phyloP scores from a whole-genome alignment of 1,140 invertebrate species.

The Trichomalopsis sarcophagae region DNA sequence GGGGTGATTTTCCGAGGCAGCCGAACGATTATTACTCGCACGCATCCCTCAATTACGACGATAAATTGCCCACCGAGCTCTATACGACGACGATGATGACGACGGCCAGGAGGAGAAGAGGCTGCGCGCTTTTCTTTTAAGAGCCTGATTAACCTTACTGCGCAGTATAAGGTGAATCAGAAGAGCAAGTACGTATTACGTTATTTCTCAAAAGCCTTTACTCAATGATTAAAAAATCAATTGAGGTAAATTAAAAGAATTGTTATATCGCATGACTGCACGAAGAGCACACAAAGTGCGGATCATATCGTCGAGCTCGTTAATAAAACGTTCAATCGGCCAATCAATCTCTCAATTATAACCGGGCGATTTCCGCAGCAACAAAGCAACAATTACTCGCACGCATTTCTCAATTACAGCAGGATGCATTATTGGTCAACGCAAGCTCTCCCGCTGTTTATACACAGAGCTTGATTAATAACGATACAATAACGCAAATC shows the following conservation, averaged over 20 bases:
- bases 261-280: too few relatives aligned
- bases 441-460: too few relatives aligned
- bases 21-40: slow-evolving; percentile 40
- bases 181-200: background rate
- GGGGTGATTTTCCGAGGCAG: background rate
- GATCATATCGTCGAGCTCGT: background rate
- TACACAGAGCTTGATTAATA: background rate
- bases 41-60: slow-evolving; percentile 37
- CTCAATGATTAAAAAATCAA: background rate
- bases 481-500: background rate
- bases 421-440: background rate
- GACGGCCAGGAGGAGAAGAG: background rate
- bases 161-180: background rate
- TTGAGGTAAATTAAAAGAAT: background rate
- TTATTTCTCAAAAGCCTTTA: too few relatives aligned
- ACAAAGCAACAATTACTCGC: background rate
- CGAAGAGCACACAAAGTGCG: too few relatives aligned
- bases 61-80: background rate
- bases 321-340: background rate
- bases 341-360: background rate
- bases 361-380: background rate
- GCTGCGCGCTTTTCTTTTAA: background rate
- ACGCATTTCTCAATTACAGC: slow-evolving; percentile 21
- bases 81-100: background rate
- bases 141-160: background rate